Percentiles rank a stretch among this genome's conserved stretches.
Conservation (phyloP, 2,888 invertebrate species). For the Beris morrisii region DNA sequence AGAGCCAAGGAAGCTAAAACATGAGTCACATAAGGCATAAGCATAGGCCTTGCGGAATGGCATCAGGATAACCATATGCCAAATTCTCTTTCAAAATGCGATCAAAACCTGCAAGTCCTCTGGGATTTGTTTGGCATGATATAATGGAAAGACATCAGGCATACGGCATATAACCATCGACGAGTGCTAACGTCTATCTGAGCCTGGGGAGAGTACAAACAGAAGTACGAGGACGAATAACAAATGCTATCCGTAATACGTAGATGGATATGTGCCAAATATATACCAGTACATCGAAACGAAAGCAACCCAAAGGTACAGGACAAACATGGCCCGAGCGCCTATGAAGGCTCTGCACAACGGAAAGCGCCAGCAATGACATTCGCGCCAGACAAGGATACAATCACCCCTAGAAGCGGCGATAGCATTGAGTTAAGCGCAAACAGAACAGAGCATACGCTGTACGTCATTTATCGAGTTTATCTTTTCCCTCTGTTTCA, state of each 20-base stretch:
- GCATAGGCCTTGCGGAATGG: conserved; percentile 6
- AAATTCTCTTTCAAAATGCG: conserved; percentile 34
- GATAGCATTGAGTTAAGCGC: conserved; percentile 20
- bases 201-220: neutral
- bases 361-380: no score
- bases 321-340: neutral
- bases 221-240: no score
- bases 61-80: conserved; percentile 36
- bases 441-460: conserved; percentile 20
- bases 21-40: conserved; percentile 14
- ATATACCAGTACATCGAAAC: neutral
- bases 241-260: no score
- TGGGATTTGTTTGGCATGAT: conserved; percentile 36
- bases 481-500: conserved; percentile 10
- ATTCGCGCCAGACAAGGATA: neutral
- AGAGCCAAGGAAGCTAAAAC: conserved; percentile 13
- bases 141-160: conserved; percentile 4
- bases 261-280: conserved; percentile 26
- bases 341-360: conserved; percentile 1
- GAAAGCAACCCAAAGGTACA: conserved; percentile 11
- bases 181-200: conserved; percentile 24
- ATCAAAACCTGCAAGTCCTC: conserved; percentile 33
- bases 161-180: conserved; percentile 16
- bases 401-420: conserved; percentile 14
- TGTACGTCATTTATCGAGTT: conserved; percentile 35